Base-by-base conservation (phyloP, 2,888 invertebrate genomes). In the Encarsia formosa region DNA sequence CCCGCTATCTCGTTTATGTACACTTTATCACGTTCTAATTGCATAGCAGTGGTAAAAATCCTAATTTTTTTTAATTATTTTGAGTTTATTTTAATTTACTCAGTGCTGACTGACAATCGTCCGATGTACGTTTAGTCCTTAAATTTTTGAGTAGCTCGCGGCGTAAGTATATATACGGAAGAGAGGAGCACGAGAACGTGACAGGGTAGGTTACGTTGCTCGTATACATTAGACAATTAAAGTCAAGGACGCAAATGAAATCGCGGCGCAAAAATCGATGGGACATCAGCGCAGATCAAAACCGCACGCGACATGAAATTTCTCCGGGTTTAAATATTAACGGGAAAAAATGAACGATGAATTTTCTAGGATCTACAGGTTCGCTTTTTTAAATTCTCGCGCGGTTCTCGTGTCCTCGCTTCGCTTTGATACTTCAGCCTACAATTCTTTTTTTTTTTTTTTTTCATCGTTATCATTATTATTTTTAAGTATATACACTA, bases 1-100 rank as follows among this genome's bases (percentile, higher is more conserved):
- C n/a, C 61, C 58, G 48, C 61, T 61, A 63, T 58, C 59, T 49
- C 47, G 47, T 24, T 41, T 51, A 55, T 55, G 45, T 55, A 55
- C 51, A 55, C 45, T 48, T 60, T 63, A 65, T 66, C 64, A 66
- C 66, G 61, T 64, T 63, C 64, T 63, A 67, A 65, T 61, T 54
- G 60, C 51, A 59, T 59, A 62, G 58, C 62, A 57, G 61, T 62
- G 60, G 64, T 66, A 64, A 64, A 64, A 65, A 65, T 65, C 58
- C 34, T 54, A 50, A 42, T 42, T 54, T 24, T 32, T 32, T 34
- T 39, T 29, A 18, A 20, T 40, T n/a, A 6, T 39, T 39, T 9
- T 19, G 4, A 18, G 23, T 9, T 19, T 42, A 32, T 42, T 47
- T 32, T 38, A 52, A 43, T 39, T 39, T 47, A 16, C 42, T 44